Conservation (phyloP, 2,113 vertebrate species). For the Rhinopomastus cyanomelas region DNA sequence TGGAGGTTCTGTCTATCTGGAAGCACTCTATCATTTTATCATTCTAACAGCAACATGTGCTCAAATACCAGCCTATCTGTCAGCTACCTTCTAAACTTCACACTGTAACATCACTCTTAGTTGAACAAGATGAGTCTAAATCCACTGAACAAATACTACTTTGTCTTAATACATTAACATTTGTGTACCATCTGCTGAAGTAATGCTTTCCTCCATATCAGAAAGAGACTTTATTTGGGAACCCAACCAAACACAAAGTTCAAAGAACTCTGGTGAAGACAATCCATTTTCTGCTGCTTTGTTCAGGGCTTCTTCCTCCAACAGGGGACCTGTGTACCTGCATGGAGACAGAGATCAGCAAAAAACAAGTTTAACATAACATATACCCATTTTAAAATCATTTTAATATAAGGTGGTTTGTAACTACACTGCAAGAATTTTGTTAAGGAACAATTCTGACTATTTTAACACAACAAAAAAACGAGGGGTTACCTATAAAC, state of each 20-base stretch:
- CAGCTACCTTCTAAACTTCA: neutral
- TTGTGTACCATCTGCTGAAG: constrained; percentile 72
- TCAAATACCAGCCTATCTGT: neutral
- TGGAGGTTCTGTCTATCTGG: too few species aligned
- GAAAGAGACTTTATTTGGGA: constrained; percentile 82
- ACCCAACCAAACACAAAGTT: constrained; percentile 87
- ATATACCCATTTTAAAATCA: neutral
- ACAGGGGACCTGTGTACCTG: constrained; percentile 87
- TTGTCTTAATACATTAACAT: neutral
- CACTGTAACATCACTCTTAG: neutral
- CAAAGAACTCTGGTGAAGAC: constrained; percentile 83
- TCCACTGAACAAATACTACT: neutral
- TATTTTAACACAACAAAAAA: neutral
- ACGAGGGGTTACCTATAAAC: neutral
- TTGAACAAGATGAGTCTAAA: neutral
- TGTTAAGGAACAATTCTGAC: neutral
- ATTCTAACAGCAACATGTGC: neutral
- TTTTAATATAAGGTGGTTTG: neutral
- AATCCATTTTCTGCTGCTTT: constrained; percentile 84
- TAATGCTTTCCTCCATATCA: constrained; percentile 84
- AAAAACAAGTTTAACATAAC: neutral
- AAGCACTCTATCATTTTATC: too few species aligned
- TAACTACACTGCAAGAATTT: neutral
- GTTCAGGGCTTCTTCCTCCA: constrained; percentile 82
- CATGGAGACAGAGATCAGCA: neutral